Conservation (phyloP, 2,797 vertebrate genomes). For the Harpagifer antarcticus region DNA sequence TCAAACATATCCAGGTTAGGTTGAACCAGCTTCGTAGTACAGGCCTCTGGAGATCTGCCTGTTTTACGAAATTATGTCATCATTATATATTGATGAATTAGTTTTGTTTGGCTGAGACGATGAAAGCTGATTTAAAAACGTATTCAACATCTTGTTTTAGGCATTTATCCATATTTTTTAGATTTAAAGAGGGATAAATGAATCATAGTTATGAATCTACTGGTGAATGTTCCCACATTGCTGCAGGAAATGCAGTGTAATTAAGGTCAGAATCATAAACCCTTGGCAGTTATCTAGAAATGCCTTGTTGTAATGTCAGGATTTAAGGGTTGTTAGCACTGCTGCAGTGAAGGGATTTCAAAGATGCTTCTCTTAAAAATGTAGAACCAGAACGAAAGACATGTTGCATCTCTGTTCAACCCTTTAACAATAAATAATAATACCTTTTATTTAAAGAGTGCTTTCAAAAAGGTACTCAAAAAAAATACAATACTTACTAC, state of each 20-base stretch:
- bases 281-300: not conserved
- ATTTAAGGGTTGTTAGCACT: too few relatives aligned
- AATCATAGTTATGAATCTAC: not conserved
- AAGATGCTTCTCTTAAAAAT: not conserved
- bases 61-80: not conserved
- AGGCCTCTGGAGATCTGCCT: not conserved
- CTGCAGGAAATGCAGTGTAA: not conserved
- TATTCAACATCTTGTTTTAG: not conserved
- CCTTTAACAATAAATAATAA: too few relatives aligned
- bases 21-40: too few relatives aligned
- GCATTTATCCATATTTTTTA: not conserved
- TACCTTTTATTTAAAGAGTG: too few relatives aligned
- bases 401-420: too few relatives aligned
- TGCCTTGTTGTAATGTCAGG: not conserved
- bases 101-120: not conserved
- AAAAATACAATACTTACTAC: too few relatives aligned
- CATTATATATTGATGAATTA: not conserved
- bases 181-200: not conserved
- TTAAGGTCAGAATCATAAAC: slow-evolving; percentile 3
- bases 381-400: too few relatives aligned
- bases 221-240: not conserved
- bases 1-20: too few relatives aligned
- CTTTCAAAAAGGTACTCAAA: too few relatives aligned
- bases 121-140: slow-evolving; percentile 7
- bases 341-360: too few relatives aligned